Conservation (phyloP, 1,140 invertebrate genomes). For the Melipona quadrifasciata region DNA sequence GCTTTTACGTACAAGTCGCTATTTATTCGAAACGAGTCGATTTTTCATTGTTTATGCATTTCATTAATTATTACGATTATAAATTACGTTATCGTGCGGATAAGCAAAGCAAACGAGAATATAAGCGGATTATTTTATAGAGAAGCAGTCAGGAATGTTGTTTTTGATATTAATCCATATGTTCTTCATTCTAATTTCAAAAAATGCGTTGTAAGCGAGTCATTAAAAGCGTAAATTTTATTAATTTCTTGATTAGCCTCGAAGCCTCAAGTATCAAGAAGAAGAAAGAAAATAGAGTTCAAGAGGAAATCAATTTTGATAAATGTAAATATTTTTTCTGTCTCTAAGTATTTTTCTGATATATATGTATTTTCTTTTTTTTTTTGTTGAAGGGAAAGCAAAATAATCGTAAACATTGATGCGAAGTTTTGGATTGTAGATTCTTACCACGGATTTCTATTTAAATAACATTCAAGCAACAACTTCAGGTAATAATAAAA, state of each 20-base stretch:
- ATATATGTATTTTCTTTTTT: not conserved
- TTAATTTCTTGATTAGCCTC: not conserved
- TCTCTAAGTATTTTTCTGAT: not conserved
- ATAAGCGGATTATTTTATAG: not conserved
- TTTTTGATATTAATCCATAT: not conserved
- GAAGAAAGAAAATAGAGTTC: not conserved
- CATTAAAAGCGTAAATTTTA: not conserved
- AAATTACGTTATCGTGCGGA: constrained; percentile 6
- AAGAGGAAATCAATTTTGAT: not conserved
- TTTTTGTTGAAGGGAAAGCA: not conserved
- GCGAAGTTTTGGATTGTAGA: not conserved
- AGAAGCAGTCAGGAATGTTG: not conserved
- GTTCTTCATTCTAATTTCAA: not conserved
- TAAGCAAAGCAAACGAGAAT: constrained; percentile 9
- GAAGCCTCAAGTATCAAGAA: not conserved
- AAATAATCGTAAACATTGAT: not conserved
- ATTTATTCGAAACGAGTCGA: constrained; percentile 14
- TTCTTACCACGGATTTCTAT: not conserved
- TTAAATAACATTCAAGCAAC: not conserved
- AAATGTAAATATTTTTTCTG: not conserved
- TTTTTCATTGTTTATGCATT: constrained; percentile 7
- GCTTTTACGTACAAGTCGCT: constrained; percentile 16
- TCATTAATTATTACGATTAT: not conserved
- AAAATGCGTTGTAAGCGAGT: not conserved
- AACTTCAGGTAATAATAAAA: not conserved